Base-by-base conservation (phyloP, 2,888 invertebrate species). In the Alcis repandata region DNA sequence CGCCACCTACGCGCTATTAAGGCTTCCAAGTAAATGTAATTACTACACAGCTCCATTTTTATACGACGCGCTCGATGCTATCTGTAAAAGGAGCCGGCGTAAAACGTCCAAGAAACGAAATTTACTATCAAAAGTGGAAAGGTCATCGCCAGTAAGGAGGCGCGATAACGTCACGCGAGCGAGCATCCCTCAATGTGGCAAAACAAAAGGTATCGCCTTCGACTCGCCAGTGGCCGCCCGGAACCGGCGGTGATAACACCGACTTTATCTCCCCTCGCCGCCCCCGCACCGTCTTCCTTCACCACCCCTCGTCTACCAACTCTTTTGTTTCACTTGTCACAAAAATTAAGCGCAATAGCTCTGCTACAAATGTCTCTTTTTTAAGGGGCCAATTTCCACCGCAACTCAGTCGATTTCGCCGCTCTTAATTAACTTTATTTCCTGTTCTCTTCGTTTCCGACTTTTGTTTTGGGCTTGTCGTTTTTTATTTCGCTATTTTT, bases 371-470 rank as follows among this genome's bases (percentile, higher is more conserved):
- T 92, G 91, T 91, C 90, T 91, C 91, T 89, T 91, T 92, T 92
- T 92, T 91, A 92, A 91, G 87, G 88, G 90, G 87, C 91, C 91
- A 92, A 92, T 92, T 92, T 92, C 89, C 91, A 92, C 92, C 91
- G 91, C 92, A 91, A 88, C 92, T 91, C 92, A 92, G 92, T 92
- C 92, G 92, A 92, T 93, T 93, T 92, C 90, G 89, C 90, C 87
- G 91, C 92, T 92, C 91, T 92, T 93, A 93, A 93, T 93, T 93
- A 93, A 93, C 92, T 93, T 92, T 92, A 92, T 92, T 93, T 92
- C 92, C 92, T 91, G 91, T 92, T 91, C 92, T 91, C 89, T 87
- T 86, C 87, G 85, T 85, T 86, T 86, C 85, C 86, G 87, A 89
- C 90, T 91, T 92, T 92, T 92, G 89, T 92, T 92, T 92, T 91